These are phyloP conservation scores for Tetramorium parvispinum DNA, from an alignment of 1,140 invertebrate genomes.

Conservation along the genomic window DNA sequence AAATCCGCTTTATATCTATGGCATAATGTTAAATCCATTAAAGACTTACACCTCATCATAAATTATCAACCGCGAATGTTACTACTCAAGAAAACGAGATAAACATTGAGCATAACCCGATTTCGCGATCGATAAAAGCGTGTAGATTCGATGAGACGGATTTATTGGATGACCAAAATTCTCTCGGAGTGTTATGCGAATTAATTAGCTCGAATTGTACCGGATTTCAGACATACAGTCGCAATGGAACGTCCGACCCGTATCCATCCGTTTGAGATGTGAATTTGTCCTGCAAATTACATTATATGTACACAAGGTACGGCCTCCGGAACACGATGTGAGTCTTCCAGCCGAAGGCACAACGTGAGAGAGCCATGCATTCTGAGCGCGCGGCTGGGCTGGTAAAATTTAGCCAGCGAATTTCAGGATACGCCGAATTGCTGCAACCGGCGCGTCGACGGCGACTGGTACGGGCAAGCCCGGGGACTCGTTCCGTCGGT, in stretches of 20 bases:
- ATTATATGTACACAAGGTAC: slow-evolving; percentile 34
- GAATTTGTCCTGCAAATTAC: slow-evolving; percentile 62
- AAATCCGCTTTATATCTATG: slow-evolving; percentile 16
- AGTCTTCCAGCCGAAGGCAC: slow-evolving; percentile 48
- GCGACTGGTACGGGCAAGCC: not conserved
- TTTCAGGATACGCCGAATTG: slow-evolving; percentile 25
- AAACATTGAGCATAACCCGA: not conserved
- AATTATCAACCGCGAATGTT: slow-evolving; percentile 15
- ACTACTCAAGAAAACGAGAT: not conserved
- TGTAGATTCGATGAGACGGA: not conserved
- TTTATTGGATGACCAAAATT: not conserved
- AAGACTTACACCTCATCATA: not conserved
- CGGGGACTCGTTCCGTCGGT: slow-evolving; percentile 7
- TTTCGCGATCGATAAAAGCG: not conserved
- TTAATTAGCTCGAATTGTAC: slow-evolving; percentile 31
- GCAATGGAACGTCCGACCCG: slow-evolving; percentile 9
- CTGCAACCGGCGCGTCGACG: slow-evolving; percentile 16
- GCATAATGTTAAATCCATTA: slow-evolving; percentile 24
- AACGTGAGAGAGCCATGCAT: not conserved
- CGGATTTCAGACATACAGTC: not conserved
- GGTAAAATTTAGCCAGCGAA: slow-evolving; percentile 54
- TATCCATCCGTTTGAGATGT: slow-evolving; percentile 48
- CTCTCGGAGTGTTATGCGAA: not conserved
- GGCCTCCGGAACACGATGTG: slow-evolving; percentile 25
- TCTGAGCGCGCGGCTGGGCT: slow-evolving; percentile 2